Conservation (phyloP, 2,888 invertebrate species). For the Hyposoter dolosus region DNA sequence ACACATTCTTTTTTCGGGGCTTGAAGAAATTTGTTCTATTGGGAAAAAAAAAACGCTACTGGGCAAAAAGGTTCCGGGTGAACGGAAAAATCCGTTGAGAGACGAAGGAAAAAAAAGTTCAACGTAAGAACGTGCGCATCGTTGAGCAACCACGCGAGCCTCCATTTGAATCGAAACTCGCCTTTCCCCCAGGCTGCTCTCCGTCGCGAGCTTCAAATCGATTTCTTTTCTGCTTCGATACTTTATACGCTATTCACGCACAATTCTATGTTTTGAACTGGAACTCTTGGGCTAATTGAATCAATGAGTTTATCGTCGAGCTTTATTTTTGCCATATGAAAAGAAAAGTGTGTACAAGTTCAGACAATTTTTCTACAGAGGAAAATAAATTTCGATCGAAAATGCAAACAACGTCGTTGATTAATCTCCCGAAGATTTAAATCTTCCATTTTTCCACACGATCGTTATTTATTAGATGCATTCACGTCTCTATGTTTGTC, state of each 20-base stretch:
- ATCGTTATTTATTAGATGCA: slow-evolving; percentile 54
- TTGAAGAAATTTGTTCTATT: slow-evolving; percentile 13
- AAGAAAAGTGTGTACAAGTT: background rate
- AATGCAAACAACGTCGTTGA: background rate
- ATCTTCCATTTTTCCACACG: slow-evolving; percentile 2
- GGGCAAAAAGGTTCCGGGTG: slow-evolving; percentile 26
- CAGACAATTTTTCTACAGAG: background rate
- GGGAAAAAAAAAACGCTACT: slow-evolving; percentile 15
- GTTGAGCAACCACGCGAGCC: slow-evolving; percentile 52
- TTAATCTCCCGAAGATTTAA: slow-evolving; percentile 18
- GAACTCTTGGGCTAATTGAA: background rate
- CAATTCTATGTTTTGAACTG: slow-evolving; percentile 12
- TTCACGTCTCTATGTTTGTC: slow-evolving; percentile 62
- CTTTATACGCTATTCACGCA: slow-evolving; percentile 39
- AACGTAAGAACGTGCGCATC: slow-evolving; percentile 50
- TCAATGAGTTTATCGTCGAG: background rate
- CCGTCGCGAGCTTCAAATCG: slow-evolving; percentile 59
- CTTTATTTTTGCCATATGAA: background rate
- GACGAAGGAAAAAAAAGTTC: slow-evolving; percentile 46
- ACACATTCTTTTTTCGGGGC: slow-evolving; percentile 18
- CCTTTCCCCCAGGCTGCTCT: slow-evolving; percentile 61
- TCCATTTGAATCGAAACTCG: slow-evolving; percentile 68
- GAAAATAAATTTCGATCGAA: background rate
- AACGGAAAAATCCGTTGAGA: slow-evolving; percentile 48
- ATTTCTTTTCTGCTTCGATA: slow-evolving; percentile 57